A percentile compares a stretch with the other conserved stretches of the same genome.
phyloP scores from a whole-genome alignment of 2,888 invertebrate species.

The Drosophila mimetica region DNA sequence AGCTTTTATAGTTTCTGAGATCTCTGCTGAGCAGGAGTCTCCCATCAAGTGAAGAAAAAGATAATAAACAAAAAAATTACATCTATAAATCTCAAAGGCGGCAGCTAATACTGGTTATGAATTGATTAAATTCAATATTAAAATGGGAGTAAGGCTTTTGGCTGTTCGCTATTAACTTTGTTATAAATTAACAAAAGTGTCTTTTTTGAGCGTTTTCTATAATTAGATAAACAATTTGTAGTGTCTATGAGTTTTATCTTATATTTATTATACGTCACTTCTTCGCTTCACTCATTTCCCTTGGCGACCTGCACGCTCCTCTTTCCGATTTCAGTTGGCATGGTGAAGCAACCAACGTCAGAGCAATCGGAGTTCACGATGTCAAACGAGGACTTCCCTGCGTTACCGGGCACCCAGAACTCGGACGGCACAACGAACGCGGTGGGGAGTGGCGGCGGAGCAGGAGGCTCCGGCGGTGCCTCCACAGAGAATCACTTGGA shows the following conservation, averaged over 20 bases:
- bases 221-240: background rate
- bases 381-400: conserved; percentile 99
- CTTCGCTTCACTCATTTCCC: conserved; percentile 22
- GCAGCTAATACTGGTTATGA: background rate
- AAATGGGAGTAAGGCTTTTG: background rate
- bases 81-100: too few species aligned
- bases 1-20: too few species aligned
- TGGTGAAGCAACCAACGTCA: conserved; percentile 97
- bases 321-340: conserved; percentile 89
- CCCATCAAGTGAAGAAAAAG: too few species aligned
- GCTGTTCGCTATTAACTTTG: background rate
- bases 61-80: too few species aligned
- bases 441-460: conserved; percentile 64
- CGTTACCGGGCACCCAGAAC: conserved; percentile 96
- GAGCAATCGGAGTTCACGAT: conserved; percentile 98
- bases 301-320: conserved; percentile 14
- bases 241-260: conserved; percentile 1
- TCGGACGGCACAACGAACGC: conserved; percentile 86
- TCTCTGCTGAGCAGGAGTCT: too few species aligned
- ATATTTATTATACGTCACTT: background rate
- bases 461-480: conserved; percentile 50
- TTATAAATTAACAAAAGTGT: background rate
- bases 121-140: too few species aligned
- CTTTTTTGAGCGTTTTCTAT: background rate
- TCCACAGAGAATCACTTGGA: conserved; percentile 83